Conservation (phyloP, 2,113 vertebrate genomes). For the Antechinus stuartii region DNA sequence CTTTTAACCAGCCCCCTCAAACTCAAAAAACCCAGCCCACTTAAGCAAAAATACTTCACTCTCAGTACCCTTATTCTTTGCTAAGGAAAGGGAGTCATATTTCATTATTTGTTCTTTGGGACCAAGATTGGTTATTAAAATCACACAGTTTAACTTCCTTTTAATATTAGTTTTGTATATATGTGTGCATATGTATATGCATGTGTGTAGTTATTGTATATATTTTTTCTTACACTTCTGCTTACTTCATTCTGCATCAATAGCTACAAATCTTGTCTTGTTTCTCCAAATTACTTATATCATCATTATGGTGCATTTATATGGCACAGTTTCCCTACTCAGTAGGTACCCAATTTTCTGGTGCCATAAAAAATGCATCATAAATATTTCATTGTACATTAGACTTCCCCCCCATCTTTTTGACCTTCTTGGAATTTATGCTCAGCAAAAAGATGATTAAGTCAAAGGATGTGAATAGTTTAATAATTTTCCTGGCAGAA, state of each 20-base stretch:
- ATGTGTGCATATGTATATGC: not conserved
- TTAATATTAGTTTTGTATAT: not conserved
- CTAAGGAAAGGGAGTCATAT: not conserved
- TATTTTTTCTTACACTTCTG: not conserved
- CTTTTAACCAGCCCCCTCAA: not conserved
- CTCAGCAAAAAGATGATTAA: not conserved
- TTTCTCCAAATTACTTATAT: not conserved
- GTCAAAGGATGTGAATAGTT: not conserved
- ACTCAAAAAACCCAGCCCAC: not conserved
- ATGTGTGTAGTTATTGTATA: not conserved
- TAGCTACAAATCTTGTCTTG: not conserved
- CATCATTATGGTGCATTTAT: not conserved
- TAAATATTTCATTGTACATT: not conserved
- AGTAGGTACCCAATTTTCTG: not conserved
- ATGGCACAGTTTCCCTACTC: not conserved
- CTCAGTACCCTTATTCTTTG: not conserved
- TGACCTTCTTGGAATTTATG: not conserved
- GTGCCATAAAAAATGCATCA: not conserved
- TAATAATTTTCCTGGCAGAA: not conserved
- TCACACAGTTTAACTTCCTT: not conserved
- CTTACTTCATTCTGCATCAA: not conserved
- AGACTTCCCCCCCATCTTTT: not conserved
- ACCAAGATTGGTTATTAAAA: not conserved
- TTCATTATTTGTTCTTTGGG: not conserved
- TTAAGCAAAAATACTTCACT: not conserved